Conservation (phyloP, 2,113 vertebrate genomes). For the Chloroceryle aenea region DNA sequence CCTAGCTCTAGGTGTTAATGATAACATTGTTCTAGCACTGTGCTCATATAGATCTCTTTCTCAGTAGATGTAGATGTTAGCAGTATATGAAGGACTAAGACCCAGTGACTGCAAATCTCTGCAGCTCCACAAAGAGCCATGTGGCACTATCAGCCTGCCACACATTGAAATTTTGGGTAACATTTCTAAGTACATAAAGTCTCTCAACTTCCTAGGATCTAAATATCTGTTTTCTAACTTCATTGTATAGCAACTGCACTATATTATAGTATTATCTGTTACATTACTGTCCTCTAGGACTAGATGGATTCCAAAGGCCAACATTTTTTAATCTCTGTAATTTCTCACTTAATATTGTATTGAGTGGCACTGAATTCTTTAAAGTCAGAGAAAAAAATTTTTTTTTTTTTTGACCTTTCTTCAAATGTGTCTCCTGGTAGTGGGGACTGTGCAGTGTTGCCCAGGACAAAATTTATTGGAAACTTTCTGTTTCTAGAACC, state of each 20-base stretch:
- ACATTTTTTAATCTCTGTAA: background rate
- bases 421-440: background rate
- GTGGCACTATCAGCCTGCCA: background rate
- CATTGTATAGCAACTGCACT: background rate
- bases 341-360: background rate
- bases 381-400: background rate
- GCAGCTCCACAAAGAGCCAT: background rate
- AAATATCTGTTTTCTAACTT: background rate
- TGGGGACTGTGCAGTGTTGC: background rate
- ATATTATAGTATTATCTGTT: background rate
- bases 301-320: background rate
- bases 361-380: background rate
- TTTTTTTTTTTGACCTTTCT: background rate
- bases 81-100: background rate
- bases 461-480: background rate
- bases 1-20: background rate
- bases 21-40: background rate
- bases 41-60: background rate
- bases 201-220: background rate
- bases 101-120: fast-evolving
- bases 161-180: background rate
- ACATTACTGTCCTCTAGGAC: background rate
- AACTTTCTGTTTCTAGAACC: background rate
- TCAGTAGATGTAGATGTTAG: too few relatives aligned
- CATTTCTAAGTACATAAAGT: background rate